Base-by-base conservation (phyloP, 1,140 invertebrate genomes). In the Pseudachorutes palmiensis region DNA sequence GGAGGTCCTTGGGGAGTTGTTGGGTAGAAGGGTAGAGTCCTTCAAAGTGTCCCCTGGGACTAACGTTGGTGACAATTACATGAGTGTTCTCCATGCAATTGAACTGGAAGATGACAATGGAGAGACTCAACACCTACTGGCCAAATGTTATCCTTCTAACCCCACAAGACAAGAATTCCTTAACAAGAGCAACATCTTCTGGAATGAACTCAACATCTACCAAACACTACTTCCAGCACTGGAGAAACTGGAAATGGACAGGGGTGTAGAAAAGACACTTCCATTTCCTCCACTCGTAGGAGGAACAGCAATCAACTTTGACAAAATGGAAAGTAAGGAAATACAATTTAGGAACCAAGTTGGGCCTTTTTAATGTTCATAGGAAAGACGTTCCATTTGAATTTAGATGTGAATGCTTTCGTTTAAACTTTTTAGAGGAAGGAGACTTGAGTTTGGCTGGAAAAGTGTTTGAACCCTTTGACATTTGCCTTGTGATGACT, bases 401-500 rank as follows among this genome's bases (percentile, higher is more conserved):
- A 45, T n/a, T n/a, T n/a, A n/a, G n/a, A n/a, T n/a, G n/a, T n/a
- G n/a, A 45, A 45, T 45, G 19, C 36, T 45, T 45, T 45, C 19
- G 36, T 45, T 45, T 12, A 45, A 12, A 45, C 19, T 45, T 45
- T 45, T 12, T 45, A 45, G 9, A 45, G 9, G 36, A 12, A 45
- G 36, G 36, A 45, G 36, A 45, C 36, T 45, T 19, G 9, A 45
- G 19, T 45, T 45, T 19, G n/a, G n/a, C n/a, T n/a, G 14, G 3
- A 12, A 32, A 24, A 60, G 24, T 29, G 2, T 60, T 29, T 60
- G 14, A 5, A 30, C 58, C 58, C 14, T 60, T 60, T 41, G 60
- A 62, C n/a, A 62, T 26, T 41, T 62, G 22, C 60, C 33, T 62
- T 26, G 19, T 41, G 24, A 62, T 62, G 60, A 26, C 41, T 14